Percentiles rank a stretch among this genome's conserved stretches.
Conservation (phyloP, 2,888 invertebrate genomes). For the Apotomis turbidana region DNA sequence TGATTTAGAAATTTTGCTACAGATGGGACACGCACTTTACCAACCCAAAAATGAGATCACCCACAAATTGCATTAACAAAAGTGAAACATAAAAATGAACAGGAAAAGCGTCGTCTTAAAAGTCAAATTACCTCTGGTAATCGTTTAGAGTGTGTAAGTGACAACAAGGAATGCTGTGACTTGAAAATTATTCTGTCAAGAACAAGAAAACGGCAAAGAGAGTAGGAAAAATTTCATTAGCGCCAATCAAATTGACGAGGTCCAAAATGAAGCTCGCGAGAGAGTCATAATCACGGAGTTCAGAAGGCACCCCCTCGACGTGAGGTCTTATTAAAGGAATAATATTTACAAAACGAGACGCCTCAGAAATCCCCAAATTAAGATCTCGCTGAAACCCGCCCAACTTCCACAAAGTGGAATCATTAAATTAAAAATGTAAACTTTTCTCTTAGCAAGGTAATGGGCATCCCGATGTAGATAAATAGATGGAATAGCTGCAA, state of each 20-base stretch:
- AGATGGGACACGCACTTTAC: slow-evolving; percentile 80
- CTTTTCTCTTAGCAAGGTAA: slow-evolving; percentile 85
- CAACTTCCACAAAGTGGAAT: slow-evolving; percentile 85
- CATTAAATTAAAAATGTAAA: slow-evolving; percentile 85
- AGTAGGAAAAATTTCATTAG: slow-evolving; percentile 84
- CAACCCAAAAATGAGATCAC: slow-evolving; percentile 71
- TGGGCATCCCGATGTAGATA: slow-evolving; percentile 85
- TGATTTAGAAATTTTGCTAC: slow-evolving; percentile 81
- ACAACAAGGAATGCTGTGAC: slow-evolving; percentile 70
- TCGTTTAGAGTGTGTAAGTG: slow-evolving; percentile 74
- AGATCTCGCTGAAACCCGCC: slow-evolving; percentile 84
- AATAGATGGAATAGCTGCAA: slow-evolving; percentile 85
- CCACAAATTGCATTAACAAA: slow-evolving; percentile 80
- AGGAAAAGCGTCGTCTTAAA: slow-evolving; percentile 73
- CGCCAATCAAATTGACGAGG: slow-evolving; percentile 84
- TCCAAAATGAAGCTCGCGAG: slow-evolving; percentile 82
- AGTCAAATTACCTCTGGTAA: slow-evolving; percentile 73
- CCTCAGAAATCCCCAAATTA: slow-evolving; percentile 85
- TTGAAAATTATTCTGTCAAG: slow-evolving; percentile 81
- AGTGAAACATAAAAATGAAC: slow-evolving; percentile 79
- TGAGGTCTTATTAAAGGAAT: slow-evolving; percentile 85
- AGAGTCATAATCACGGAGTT: slow-evolving; percentile 84
- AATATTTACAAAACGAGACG: slow-evolving; percentile 85
- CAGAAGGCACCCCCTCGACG: slow-evolving; percentile 80
- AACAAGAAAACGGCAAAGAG: slow-evolving; percentile 78